These are phyloP conservation scores for Microcebus tavaratra DNA, from an alignment of 2,113 vertebrate species.

Conservation along the genomic window DNA sequence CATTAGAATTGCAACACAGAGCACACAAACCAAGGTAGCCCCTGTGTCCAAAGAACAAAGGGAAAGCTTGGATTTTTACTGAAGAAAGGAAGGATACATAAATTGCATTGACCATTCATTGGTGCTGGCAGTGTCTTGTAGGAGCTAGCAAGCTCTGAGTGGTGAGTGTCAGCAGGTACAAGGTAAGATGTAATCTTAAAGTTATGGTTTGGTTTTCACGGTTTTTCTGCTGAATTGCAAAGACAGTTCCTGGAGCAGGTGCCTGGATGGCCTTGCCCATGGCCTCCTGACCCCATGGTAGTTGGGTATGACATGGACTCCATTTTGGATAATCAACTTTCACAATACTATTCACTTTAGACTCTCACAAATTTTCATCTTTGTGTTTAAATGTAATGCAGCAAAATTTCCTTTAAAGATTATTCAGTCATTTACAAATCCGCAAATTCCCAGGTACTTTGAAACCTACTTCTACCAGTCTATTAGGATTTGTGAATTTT, in stretches of 20 bases:
- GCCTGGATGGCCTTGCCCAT: background rate
- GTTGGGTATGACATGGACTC: background rate
- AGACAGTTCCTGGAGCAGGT: background rate
- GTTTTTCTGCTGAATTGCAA: background rate
- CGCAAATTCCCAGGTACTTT: background rate
- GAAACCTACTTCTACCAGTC: background rate
- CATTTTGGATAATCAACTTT: background rate
- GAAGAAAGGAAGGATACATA: background rate
- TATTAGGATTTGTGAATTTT: background rate
- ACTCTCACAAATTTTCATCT: background rate
- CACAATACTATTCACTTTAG: background rate
- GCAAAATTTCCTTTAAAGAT: background rate
- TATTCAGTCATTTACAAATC: background rate
- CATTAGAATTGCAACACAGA: background rate
- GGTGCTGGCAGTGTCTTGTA: background rate
- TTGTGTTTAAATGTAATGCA: background rate
- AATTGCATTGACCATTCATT: background rate
- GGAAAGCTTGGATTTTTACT: background rate
- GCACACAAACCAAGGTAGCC: background rate
- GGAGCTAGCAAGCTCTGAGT: background rate
- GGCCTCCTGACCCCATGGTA: background rate
- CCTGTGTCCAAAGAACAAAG: background rate
- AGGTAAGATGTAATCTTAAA: background rate
- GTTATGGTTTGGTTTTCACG: background rate
- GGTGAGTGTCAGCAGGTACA: background rate